Evolutionary conservation across 2,113 vertebrate genomes (phyloP), one percentile per base, ranked within the genome.

Genomic region (Falcunculus frontatus): DNA sequence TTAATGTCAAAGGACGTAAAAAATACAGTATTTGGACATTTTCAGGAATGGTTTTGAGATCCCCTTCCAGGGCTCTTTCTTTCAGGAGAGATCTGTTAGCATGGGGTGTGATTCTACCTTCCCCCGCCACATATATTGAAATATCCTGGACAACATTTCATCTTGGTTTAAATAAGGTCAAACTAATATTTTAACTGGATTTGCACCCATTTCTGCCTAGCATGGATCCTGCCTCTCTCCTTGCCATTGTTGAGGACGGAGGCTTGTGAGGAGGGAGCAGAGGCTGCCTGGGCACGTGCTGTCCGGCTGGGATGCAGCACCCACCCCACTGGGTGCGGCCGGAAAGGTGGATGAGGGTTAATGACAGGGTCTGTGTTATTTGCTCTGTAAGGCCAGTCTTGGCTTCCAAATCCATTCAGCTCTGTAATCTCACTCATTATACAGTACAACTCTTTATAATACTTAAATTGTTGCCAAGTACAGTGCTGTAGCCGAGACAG

Each of bases 381-480:
- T 27, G 57, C 90, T 78, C 89, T 84, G 16, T 95, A 94, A 94
- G 95, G 91, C 91, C 91, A 89, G 55, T 94, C 92, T 96, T 97
- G 95, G 97, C 97, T 96, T 96, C 97, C 95, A 96, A 97, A 96
- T 93, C 93, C 94, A 95, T 97, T 97, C 95, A 96, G 82, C 95
- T 96, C 94, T 97, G 84, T 98, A 98, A 98, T 97, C 97, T 93
- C 91, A 87, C 88, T 96, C 96, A 95, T 97, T 95, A 93, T 68
- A 95, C 33, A 55, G 75, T 37, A 65, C 80, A 79, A 87, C 84
- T 96, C 87, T 96, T 97, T 96, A 97, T 93, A 97, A 96, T 84
- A 88, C 91, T 94, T 96, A 88, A 95, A 97, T 96, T 89, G 92
- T 95, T 97, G 95, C 96, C 96, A 96, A 88, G 89, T 94, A 82